These are phyloP conservation scores for Cryptosula pallasiana DNA, from an alignment of 2,888 invertebrate species.

Conservation along the genomic window DNA sequence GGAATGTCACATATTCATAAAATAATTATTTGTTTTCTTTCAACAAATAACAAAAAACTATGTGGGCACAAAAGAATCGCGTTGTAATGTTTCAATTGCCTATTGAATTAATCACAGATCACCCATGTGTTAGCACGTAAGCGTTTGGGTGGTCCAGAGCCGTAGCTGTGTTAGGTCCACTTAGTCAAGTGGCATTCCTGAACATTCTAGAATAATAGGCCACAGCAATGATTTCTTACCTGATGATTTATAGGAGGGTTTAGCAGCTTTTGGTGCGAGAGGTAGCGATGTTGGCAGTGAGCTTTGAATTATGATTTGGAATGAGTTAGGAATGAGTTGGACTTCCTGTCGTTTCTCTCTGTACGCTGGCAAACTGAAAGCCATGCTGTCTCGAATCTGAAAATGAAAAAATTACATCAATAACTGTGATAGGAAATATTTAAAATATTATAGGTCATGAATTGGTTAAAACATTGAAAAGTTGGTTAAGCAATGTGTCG, in stretches of 20 bases:
- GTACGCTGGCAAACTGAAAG: background rate
- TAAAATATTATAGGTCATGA: too few species aligned
- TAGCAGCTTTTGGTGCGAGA: background rate
- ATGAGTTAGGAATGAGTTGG: conserved; percentile 12
- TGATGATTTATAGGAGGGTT: background rate
- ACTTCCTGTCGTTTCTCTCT: background rate
- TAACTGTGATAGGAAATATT: background rate
- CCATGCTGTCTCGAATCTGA: background rate
- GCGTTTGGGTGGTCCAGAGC: background rate
- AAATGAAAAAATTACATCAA: too few species aligned
- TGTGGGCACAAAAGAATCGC: background rate
- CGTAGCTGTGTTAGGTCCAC: too few species aligned
- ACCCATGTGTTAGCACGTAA: background rate
- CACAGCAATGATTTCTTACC: too few species aligned
- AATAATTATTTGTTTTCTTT: background rate
- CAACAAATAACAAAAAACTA: background rate
- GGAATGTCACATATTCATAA: background rate
- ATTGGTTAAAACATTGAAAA: too few species aligned
- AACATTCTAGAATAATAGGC: too few species aligned
- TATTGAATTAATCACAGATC: background rate
- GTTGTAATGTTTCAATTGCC: too few species aligned
- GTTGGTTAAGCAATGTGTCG: too few species aligned
- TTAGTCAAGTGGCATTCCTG: too few species aligned
- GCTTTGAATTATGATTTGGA: conserved; percentile 17
- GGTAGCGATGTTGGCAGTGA: conserved; percentile 5